These are phyloP conservation scores for Pseudomugil tenellus DNA, from an alignment of 2,797 vertebrate species.

Conservation along the genomic window DNA sequence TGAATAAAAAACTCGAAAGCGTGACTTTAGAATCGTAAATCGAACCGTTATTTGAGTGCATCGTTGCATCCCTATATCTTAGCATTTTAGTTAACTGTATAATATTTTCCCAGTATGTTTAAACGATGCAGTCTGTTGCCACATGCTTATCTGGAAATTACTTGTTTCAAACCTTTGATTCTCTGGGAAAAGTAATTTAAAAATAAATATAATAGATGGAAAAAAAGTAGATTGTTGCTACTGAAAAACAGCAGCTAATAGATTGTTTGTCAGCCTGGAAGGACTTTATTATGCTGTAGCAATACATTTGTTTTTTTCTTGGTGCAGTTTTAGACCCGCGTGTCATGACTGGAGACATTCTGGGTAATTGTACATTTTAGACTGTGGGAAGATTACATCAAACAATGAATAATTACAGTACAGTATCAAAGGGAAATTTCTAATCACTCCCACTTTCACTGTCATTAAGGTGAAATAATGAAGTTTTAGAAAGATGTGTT, in stretches of 20 bases:
- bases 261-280: slow-evolving; percentile 6
- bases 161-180: neutral
- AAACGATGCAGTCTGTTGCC: neutral
- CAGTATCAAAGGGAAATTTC: slow-evolving; percentile 26
- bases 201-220: too few relatives aligned
- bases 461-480: neutral
- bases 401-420: slow-evolving; percentile 40
- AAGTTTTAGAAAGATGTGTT: neutral
- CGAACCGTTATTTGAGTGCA: too few relatives aligned
- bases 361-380: slow-evolving; percentile 48
- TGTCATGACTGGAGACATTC: slow-evolving; percentile 29
- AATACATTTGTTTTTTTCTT: slow-evolving; percentile 42
- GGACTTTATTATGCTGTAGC: slow-evolving; percentile 38
- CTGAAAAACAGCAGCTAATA: neutral
- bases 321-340: slow-evolving; percentile 24
- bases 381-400: slow-evolving; percentile 42
- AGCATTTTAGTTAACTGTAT: neutral
- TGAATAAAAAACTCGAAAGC: too few relatives aligned
- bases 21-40: too few relatives aligned
- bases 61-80: too few relatives aligned
- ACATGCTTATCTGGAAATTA: neutral
- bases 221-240: neutral
- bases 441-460: slow-evolving; percentile 27
- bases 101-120: neutral
- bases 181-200: too few relatives aligned